Evolutionary conservation across 1,140 invertebrate genomes (phyloP).

Genomic region (Watersipora subatra): DNA sequence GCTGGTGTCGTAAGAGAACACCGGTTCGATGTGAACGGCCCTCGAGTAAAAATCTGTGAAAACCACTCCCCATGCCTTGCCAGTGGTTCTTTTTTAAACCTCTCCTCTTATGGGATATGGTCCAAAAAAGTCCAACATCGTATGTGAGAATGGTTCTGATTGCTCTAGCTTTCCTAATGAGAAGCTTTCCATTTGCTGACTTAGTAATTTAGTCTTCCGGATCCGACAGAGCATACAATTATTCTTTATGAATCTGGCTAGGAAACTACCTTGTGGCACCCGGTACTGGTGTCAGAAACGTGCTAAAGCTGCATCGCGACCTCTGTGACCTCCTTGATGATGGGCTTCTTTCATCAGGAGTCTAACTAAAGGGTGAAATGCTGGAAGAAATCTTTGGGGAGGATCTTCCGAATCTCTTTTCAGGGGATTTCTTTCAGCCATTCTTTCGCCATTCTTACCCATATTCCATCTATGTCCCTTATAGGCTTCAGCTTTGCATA

Average conservation of each 20-base stretch:
- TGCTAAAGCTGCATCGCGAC: neutral
- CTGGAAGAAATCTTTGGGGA: neutral
- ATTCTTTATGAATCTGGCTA: neutral
- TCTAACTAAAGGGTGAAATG: neutral
- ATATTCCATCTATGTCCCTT: neutral
- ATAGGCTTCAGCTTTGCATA: neutral
- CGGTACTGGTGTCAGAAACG: neutral
- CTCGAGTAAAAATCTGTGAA: slow-evolving; percentile 3
- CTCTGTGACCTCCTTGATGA: neutral
- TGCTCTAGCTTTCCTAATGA: neutral
- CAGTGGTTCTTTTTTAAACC: slow-evolving; percentile 3
- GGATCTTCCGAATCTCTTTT: neutral
- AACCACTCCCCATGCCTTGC: slow-evolving; percentile 3
- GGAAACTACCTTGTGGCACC: neutral
- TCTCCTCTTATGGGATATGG: neutral
- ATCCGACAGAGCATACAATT: neutral
- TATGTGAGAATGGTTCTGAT: neutral
- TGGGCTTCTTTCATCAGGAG: slow-evolving; percentile 3
- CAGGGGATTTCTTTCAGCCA: neutral
- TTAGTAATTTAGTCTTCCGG: neutral
- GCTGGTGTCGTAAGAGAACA: neutral
- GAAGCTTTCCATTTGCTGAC: neutral
- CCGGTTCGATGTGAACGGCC: slow-evolving; percentile 2
- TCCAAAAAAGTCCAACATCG: neutral
- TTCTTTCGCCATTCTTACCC: neutral